Percentiles rank a stretch among this genome's conserved stretches.
phyloP scores from a whole-genome alignment of 2,888 invertebrate species.

The Parapristionchus giblindavisi region DNA sequence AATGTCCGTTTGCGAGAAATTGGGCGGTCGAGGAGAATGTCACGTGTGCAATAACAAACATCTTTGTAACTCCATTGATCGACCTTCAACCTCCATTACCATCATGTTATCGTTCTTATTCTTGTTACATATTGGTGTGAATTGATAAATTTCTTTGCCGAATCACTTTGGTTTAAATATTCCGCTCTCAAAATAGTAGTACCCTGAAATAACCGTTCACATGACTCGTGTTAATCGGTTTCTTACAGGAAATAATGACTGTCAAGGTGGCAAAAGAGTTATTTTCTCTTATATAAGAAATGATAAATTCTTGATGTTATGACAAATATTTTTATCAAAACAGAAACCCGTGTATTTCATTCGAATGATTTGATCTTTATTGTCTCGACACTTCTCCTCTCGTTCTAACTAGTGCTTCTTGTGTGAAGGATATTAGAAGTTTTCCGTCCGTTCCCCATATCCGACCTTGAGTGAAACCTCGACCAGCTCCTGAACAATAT shows the following conservation, averaged over 20 bases:
- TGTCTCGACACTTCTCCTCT: slow-evolving; percentile 42
- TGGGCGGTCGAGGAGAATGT: slow-evolving; percentile 54
- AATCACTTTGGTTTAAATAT: no score
- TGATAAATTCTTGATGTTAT: no score
- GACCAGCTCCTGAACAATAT: slow-evolving; percentile 49
- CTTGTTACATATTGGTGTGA: not conserved
- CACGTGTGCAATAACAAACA: slow-evolving; percentile 52
- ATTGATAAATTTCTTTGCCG: not conserved
- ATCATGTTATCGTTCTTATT: not conserved
- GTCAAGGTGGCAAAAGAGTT: no score
- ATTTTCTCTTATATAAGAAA: no score
- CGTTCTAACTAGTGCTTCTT: slow-evolving; percentile 61
- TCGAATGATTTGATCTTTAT: no score
- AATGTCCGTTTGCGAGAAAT: slow-evolving; percentile 50
- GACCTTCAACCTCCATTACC: not conserved
- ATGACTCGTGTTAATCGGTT: no score
- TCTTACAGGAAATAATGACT: no score
- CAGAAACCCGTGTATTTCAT: no score
- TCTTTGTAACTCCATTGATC: slow-evolving; percentile 50
- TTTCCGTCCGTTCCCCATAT: slow-evolving; percentile 63
- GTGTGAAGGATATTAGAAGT: slow-evolving; percentile 57
- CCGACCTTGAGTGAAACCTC: slow-evolving; percentile 58
- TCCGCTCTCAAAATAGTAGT: no score
- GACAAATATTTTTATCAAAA: no score
- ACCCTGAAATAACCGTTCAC: no score